Base-by-base conservation (phyloP, 1,140 invertebrate genomes). In the Drosophila bipectinata region DNA sequence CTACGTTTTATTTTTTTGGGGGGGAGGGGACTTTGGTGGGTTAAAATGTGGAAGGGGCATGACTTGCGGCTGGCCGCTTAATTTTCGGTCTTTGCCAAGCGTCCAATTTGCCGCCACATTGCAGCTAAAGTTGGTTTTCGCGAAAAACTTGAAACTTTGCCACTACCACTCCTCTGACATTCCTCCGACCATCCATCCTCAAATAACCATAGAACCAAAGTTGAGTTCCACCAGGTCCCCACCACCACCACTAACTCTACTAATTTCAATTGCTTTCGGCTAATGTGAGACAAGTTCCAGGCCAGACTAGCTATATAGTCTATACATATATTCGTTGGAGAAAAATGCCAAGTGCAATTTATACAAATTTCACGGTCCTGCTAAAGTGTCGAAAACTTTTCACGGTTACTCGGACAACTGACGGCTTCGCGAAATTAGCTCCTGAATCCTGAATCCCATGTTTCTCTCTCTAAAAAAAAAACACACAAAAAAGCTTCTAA, bases 51-150 rank as follows among this genome's bases (percentile, higher is more conserved):
- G 2, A 37, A 49, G 21, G 1, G 53, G 60, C 5, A 34, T 64
- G 47, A 67, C 72, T 75, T 75, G 83, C 79, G 78, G 82, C 69
- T 71, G 64, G 57, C 78, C 83, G 83, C 82, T 59, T 85, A 77
- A 87, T 82, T 82, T 82, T 61, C 77, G 71, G 60, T 82, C 67
- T 49, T 69, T 71, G 69, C 73, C 68, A 87, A 79, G 76, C 72
- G 60, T 72, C 79, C 83, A 87, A 87, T 87, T 87, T 87, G 75
- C 79, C 82, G 82, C 82, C 83, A 87, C 83, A 87, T 87, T 87
- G 82, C 81, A 81, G 64, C 48, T 57, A 76, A 75, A 75, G 72
- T 76, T 76, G 57, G 21, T 21, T 75, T 75, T 66, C 72, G 62
- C 72, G 72, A 75, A 76, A 75, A 76, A 76, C 72, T 76, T 76